phyloP scores from a whole-genome alignment of 2,797 vertebrate species.

The Cryptoprocta ferox region DNA sequence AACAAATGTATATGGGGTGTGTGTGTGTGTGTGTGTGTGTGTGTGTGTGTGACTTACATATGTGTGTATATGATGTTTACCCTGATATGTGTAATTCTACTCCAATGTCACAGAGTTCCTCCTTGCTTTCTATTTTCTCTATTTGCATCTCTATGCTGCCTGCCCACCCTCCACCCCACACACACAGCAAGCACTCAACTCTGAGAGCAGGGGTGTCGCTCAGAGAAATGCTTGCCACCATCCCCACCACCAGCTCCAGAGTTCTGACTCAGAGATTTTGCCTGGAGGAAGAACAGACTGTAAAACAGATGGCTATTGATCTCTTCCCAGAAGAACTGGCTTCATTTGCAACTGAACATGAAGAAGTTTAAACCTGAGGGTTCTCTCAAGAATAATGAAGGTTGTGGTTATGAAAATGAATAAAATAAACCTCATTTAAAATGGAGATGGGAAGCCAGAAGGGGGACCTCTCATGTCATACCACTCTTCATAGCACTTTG shows the following conservation, averaged over 20 bases:
- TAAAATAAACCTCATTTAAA: background rate
- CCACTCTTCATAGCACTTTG: background rate
- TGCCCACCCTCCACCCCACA: background rate
- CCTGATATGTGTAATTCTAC: background rate
- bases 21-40: background rate
- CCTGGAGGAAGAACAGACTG: background rate
- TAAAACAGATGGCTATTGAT: conserved; percentile 7
- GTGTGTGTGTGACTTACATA: background rate
- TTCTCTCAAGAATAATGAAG: background rate
- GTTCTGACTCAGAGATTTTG: background rate
- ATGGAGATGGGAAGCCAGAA: background rate
- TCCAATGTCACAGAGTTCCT: background rate
- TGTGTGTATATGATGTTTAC: background rate
- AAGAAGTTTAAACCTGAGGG: background rate
- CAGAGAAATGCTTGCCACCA: background rate
- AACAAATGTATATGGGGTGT: background rate
- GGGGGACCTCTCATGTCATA: background rate
- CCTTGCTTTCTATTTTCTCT: background rate
- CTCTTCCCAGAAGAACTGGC: background rate
- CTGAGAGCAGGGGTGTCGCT: background rate
- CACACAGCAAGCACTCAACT: background rate
- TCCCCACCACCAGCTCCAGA: background rate
- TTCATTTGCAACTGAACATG: background rate
- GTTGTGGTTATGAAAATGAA: background rate
- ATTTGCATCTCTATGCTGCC: background rate